Conservation (phyloP, 2,797 vertebrate genomes). For the Melanotaenia trifasciata region DNA sequence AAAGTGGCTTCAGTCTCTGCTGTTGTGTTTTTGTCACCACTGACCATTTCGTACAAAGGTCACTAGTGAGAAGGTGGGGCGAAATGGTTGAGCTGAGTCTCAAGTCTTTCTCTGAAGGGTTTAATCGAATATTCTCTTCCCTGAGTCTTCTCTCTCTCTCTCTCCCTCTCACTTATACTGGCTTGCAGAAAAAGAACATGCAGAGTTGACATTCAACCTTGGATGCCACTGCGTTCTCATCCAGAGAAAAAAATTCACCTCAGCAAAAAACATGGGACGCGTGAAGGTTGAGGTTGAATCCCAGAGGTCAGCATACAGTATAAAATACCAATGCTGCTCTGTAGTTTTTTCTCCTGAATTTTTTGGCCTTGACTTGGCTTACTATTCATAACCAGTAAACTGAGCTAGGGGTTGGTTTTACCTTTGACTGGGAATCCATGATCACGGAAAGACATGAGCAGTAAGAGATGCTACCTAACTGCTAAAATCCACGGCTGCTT, state of each 20-base stretch:
- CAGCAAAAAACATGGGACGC: constrained; percentile 28
- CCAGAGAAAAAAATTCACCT: constrained; percentile 27
- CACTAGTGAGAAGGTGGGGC: constrained; percentile 52
- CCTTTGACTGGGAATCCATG: neutral
- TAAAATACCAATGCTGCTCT: constrained; percentile 26
- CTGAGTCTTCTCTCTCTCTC: constrained; percentile 13
- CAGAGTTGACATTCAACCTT: constrained; percentile 66
- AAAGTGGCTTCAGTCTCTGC: constrained; percentile 41
- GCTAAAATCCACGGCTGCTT: neutral
- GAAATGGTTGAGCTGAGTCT: constrained; percentile 58
- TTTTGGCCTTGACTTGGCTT: constrained; percentile 11
- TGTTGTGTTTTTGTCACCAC: constrained; percentile 41
- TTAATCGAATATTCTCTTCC: constrained; percentile 64
- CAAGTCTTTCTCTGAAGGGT: constrained; percentile 56
- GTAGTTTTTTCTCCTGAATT: constrained; percentile 6
- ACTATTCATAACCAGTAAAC: constrained; percentile 20
- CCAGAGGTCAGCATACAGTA: constrained; percentile 33
- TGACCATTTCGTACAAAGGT: constrained; percentile 36
- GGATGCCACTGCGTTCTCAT: constrained; percentile 39
- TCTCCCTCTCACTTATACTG: constrained; percentile 10
- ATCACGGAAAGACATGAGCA: neutral
- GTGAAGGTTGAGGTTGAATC: constrained; percentile 40
- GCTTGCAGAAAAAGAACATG: constrained; percentile 37
- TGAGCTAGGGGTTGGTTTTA: neutral
- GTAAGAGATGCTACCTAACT: neutral